Evolutionary conservation across 2,888 invertebrate genomes (phyloP).

Genomic region (Philaethria dido): DNA sequence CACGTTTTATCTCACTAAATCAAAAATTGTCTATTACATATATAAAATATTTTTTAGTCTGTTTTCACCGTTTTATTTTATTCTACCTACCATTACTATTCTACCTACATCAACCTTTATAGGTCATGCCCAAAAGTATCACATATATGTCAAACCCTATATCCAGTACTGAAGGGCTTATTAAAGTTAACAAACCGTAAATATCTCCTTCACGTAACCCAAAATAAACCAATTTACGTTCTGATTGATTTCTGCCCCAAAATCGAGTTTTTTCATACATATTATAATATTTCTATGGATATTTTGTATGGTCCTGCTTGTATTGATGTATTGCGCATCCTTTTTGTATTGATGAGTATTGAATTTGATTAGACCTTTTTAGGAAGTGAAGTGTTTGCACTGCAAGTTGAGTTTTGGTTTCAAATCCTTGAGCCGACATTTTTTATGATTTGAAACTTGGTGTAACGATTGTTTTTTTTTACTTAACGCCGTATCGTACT

Average conservation of each 20-base stretch:
- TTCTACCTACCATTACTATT: too few relatives aligned
- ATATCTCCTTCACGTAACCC: slow-evolving; percentile 20
- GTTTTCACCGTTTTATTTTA: not conserved
- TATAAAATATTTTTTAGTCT: not conserved
- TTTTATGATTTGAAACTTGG: too few relatives aligned
- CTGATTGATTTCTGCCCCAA: slow-evolving; percentile 27
- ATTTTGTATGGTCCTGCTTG: not conserved
- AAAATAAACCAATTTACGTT: slow-evolving; percentile 36
- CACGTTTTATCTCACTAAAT: too few relatives aligned
- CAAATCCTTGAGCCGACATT: too few relatives aligned
- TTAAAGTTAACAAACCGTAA: slow-evolving; percentile 32
- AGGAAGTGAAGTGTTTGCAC: too few relatives aligned
- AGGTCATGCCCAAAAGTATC: not conserved
- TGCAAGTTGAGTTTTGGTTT: not conserved
- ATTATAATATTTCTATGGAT: not conserved
- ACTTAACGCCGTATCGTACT: too few relatives aligned
- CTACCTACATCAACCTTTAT: not conserved
- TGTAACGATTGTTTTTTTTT: too few relatives aligned
- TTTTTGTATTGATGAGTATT: not conserved
- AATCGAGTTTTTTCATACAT: not conserved
- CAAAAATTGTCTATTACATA: too few relatives aligned
- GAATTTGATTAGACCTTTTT: slow-evolving; percentile 5
- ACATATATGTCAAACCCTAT: slow-evolving; percentile 3
- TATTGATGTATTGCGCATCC: not conserved
- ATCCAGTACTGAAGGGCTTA: slow-evolving; percentile 19